phyloP scores from a whole-genome alignment of 2,797 vertebrate genomes.

The Catostomus latipinnis region DNA sequence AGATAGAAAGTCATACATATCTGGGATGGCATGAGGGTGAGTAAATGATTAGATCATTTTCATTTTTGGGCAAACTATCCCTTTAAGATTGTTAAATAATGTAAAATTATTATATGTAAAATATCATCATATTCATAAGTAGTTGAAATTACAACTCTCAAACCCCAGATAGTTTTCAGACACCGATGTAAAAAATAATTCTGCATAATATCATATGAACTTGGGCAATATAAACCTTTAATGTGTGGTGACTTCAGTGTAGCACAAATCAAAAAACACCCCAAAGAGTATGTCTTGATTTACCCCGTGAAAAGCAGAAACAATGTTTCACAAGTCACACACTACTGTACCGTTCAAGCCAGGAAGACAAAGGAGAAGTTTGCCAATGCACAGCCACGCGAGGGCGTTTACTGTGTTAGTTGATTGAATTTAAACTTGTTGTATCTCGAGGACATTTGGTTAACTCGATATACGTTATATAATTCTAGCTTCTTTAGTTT shows the following conservation, averaged over 20 bases:
- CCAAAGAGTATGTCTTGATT: neutral
- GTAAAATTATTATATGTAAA: too few species aligned
- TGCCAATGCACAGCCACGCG: slow-evolving; percentile 70
- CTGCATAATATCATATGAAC: too few species aligned
- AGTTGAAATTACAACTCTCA: too few species aligned
- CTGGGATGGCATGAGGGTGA: too few species aligned
- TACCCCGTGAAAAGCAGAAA: neutral
- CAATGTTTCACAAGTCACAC: neutral
- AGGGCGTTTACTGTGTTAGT: slow-evolving; percentile 85
- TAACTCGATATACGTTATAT: neutral
- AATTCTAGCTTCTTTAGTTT: slow-evolving; percentile 6
- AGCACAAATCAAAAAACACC: neutral
- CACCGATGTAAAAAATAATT: too few species aligned
- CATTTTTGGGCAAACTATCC: too few species aligned
- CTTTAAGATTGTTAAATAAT: too few species aligned
- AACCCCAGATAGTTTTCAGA: too few species aligned
- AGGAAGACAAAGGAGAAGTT: slow-evolving; percentile 20
- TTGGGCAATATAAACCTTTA: neutral
- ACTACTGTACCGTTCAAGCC: neutral
- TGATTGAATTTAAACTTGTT: slow-evolving; percentile 70
- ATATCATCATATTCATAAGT: too few species aligned
- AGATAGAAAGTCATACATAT: too few species aligned
- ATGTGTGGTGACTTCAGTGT: neutral
- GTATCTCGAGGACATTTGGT: slow-evolving; percentile 36
- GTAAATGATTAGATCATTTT: too few species aligned